Percentiles rank a stretch among this genome's conserved stretches.
These are phyloP conservation scores for Ceratotherium simum DNA, from an alignment of 2,113 vertebrate species.

Conservation along the genomic window DNA sequence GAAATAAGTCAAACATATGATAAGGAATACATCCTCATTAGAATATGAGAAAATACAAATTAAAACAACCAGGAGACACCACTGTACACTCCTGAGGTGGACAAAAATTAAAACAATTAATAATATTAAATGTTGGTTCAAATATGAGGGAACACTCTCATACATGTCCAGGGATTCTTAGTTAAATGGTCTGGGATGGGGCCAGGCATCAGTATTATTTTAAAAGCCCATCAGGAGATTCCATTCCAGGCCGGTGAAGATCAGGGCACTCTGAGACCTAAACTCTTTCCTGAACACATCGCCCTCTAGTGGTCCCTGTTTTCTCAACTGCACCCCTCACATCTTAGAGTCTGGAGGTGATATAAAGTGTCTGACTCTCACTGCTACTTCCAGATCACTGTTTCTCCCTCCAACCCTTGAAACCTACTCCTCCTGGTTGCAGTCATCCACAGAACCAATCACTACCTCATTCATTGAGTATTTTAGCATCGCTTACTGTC, in stretches of 20 bases:
- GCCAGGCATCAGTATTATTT: background rate
- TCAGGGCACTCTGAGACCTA: background rate
- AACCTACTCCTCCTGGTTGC: background rate
- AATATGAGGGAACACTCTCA: background rate
- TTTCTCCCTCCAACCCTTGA: background rate
- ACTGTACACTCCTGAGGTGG: background rate
- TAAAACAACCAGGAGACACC: background rate
- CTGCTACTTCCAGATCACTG: background rate
- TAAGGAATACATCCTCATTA: background rate
- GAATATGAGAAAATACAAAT: background rate
- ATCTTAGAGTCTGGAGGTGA: background rate
- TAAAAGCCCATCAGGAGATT: background rate
- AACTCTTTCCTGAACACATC: background rate
- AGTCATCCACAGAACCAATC: background rate
- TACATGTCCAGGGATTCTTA: background rate
- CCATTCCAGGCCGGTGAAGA: background rate
- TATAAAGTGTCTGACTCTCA: background rate
- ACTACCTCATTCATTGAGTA: background rate
- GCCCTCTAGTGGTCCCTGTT: background rate
- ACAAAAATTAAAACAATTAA: background rate
- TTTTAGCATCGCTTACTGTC: background rate
- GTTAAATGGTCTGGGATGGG: background rate
- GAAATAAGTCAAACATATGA: background rate
- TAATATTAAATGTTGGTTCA: background rate
- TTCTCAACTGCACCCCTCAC: background rate